A percentile compares a stretch with the other conserved stretches of the same genome.
Conservation (phyloP, 2,888 invertebrate species). For the Emmelina monodactyla region DNA sequence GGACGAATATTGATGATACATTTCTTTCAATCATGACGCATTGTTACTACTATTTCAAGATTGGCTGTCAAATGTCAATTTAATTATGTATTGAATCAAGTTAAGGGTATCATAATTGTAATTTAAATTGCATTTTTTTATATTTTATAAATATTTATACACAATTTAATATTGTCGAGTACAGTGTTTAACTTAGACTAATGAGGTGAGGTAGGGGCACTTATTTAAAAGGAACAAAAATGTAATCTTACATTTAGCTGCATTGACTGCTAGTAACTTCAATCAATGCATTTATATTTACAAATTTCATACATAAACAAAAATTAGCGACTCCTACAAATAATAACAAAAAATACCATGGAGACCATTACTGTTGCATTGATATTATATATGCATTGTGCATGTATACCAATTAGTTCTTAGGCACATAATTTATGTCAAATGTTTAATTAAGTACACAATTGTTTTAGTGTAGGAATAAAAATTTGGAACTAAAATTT, state of each 20-base stretch:
- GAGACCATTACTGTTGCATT: background rate
- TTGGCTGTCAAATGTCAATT: no score
- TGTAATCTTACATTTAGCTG: background rate
- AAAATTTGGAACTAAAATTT: constrained; percentile 4
- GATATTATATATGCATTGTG: constrained; percentile 1
- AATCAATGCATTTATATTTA: background rate
- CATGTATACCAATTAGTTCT: background rate
- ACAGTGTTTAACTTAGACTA: constrained; percentile 20
- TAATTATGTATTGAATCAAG: no score
- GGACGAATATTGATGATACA: background rate
- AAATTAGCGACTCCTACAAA: background rate
- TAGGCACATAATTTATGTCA: background rate
- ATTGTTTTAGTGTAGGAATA: background rate
- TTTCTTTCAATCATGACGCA: constrained; percentile 17
- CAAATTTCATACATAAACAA: background rate
- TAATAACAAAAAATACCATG: background rate
- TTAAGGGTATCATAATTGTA: no score
- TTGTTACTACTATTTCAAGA: constrained; percentile 15
- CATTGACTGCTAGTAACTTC: no score
- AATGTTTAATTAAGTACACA: constrained; percentile 1
- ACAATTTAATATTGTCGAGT: constrained; percentile 49
- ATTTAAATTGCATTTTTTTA: constrained; percentile 18
- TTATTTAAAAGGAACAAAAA: background rate
- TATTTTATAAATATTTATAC: constrained; percentile 28
- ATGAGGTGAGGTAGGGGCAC: constrained; percentile 18